Conservation (phyloP, 1,140 invertebrate species). For the Cherax destructor region DNA sequence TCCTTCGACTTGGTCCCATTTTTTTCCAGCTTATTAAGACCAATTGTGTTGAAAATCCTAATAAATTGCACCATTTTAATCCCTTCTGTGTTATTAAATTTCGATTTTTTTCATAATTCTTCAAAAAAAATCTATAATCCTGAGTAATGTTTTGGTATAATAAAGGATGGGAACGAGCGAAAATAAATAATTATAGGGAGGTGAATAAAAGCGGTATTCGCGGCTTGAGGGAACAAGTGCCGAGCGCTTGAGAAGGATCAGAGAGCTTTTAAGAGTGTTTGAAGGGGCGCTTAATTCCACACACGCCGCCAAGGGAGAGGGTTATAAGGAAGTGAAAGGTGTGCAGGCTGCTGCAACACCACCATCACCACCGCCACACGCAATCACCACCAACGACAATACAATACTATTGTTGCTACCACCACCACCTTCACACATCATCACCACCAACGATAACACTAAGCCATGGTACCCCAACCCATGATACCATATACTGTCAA, state of each 20-base stretch:
- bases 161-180: background rate
- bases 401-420: no score
- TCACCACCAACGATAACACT: no score
- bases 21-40: slow-evolving; percentile 1
- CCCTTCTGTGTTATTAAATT: background rate
- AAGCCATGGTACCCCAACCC: no score
- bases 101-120: background rate
- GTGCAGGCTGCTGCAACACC: background rate
- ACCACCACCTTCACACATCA: no score
- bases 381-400: no score
- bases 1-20: background rate
- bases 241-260: background rate
- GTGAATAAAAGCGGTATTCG: background rate
- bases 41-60: background rate
- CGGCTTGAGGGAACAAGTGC: background rate
- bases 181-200: background rate
- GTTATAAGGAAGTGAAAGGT: slow-evolving; percentile 14
- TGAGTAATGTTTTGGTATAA: background rate
- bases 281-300: background rate
- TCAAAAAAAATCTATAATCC: background rate
- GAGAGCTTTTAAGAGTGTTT: background rate
- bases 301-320: background rate
- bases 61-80: background rate
- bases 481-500: no score
- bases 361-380: background rate